Evolutionary conservation across 64 coral and sea anemone genomes (phyloP).

Genomic region (Actinia tenebrosa): DNA sequence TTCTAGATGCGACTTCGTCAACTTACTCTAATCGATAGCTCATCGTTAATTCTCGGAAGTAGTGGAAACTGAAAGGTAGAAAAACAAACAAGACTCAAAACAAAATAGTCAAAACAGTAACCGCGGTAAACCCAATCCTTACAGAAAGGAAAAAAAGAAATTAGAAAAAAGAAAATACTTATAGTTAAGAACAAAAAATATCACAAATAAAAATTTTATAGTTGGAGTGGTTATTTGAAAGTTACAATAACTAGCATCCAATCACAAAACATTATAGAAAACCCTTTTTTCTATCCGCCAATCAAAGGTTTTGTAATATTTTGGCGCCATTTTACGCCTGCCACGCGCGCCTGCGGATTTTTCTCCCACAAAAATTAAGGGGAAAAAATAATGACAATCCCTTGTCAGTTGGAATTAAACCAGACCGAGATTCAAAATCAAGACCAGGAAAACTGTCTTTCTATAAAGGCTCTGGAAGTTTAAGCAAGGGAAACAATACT

Average conservation of each 20-base stretch:
- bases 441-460: no score
- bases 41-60: constrained; percentile 67
- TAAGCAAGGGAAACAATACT: no score
- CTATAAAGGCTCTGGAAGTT: no score
- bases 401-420: neutral
- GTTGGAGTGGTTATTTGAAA: neutral
- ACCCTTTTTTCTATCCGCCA: neutral
- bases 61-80: constrained; percentile 61
- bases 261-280: neutral
- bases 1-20: neutral
- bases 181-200: neutral
- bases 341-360: neutral
- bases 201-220: neutral
- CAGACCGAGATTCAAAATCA: no score
- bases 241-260: neutral
- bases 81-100: neutral
- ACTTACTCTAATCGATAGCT: constrained; percentile 73
- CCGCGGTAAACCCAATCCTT: no score
- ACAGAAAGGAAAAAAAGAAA: neutral
- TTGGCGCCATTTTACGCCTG: neutral
- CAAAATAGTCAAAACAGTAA: neutral
- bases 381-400: neutral
- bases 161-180: neutral
- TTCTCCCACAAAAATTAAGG: neutral
- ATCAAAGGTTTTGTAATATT: neutral